Percentiles rank a stretch among this genome's conserved stretches.
These are phyloP conservation scores for Tympanoctomys barrerae DNA, from an alignment of 2,797 vertebrate genomes.

Conservation along the genomic window DNA sequence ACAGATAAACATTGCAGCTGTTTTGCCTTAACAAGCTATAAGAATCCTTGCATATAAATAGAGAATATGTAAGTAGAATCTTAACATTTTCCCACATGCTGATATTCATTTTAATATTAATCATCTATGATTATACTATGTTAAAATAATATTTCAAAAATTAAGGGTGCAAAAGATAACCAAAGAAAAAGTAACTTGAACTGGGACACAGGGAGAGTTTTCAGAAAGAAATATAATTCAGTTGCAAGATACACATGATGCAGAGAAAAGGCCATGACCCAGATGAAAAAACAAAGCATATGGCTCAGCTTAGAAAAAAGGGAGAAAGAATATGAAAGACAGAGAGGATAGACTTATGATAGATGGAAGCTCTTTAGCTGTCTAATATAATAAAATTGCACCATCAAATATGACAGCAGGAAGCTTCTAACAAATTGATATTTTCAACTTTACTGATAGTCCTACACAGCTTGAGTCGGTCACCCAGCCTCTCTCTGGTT, in stretches of 20 bases:
- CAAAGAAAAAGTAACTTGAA: not conserved
- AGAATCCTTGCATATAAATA: constrained; percentile 11
- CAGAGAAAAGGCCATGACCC: not conserved
- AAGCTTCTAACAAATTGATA: constrained; percentile 52
- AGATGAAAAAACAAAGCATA: not conserved
- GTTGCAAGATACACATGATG: not conserved
- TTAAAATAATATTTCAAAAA: constrained; percentile 40
- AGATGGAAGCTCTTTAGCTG: constrained; percentile 39
- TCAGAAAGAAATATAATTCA: not conserved
- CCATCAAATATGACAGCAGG: constrained; percentile 41
- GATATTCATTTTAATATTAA: constrained; percentile 38
- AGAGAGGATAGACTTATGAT: not conserved
- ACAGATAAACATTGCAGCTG: not conserved
- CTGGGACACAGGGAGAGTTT: not conserved
- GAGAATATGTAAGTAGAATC: not conserved
- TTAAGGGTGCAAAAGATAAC: not conserved
- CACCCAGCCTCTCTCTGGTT: not conserved
- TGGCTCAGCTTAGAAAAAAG: not conserved
- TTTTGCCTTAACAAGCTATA: not conserved
- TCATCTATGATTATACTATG: not conserved
- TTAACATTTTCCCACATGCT: not conserved
- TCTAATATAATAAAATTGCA: constrained; percentile 44
- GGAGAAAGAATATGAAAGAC: not conserved
- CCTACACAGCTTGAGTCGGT: not conserved
- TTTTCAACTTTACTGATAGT: constrained; percentile 13